Conservation (phyloP, 2,888 invertebrate species). For the Heliconius cydno region DNA sequence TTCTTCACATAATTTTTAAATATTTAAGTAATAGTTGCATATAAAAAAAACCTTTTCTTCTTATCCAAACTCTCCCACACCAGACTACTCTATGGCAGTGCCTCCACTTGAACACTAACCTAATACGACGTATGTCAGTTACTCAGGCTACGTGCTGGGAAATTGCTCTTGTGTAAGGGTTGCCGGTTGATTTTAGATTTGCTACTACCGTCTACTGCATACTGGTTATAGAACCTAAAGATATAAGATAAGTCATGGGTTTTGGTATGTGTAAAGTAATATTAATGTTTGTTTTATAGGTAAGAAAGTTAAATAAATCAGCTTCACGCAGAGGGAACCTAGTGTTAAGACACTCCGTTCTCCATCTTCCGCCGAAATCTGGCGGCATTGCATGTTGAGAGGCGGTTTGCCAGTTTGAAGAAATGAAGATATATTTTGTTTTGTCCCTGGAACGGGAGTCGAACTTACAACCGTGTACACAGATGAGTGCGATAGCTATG, state of each 20-base stretch:
- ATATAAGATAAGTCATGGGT: background rate
- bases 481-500: no score
- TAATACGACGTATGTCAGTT: slow-evolving; percentile 66
- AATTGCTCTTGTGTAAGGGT: slow-evolving; percentile 55
- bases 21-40: background rate
- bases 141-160: slow-evolving; percentile 60
- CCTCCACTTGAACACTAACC: slow-evolving; percentile 59
- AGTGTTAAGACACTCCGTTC: no score
- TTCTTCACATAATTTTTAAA: background rate
- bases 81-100: slow-evolving; percentile 48
- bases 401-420: no score
- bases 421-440: no score
- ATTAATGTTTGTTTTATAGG: background rate
- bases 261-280: background rate
- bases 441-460: no score
- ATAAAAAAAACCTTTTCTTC: background rate
- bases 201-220: slow-evolving; percentile 42
- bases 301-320: no score
- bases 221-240: slow-evolving; percentile 28
- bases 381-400: no score
- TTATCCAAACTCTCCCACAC: background rate
- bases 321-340: background rate
- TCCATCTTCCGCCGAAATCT: no score
- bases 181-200: slow-evolving; percentile 49
- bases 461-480: no score